These are phyloP conservation scores for Thalassophryne amazonica DNA, from an alignment of 2,797 vertebrate genomes.

Conservation along the genomic window DNA sequence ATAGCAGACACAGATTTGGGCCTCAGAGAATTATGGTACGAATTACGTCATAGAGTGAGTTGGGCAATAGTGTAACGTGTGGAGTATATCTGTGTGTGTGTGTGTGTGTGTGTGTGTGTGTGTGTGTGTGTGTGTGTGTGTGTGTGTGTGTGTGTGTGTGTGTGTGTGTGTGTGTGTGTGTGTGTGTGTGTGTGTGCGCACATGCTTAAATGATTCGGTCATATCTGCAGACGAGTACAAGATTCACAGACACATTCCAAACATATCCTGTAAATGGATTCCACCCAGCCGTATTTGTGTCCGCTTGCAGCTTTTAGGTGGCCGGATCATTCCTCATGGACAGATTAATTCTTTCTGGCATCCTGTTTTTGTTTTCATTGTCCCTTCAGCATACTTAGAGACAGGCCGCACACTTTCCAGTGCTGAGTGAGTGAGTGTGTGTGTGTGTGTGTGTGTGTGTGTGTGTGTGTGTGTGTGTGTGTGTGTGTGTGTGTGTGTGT, in stretches of 20 bases:
- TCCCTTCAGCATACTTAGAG: conserved; percentile 54
- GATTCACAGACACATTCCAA: conserved; percentile 23
- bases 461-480: neutral
- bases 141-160: too few species aligned
- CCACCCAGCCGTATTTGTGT: conserved; percentile 10
- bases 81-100: too few species aligned
- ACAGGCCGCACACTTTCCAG: conserved; percentile 30
- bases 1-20: too few species aligned
- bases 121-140: too few species aligned
- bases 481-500: neutral
- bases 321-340: conserved; percentile 58
- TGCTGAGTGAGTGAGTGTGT: conserved; percentile 2
- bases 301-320: conserved; percentile 22
- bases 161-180: too few species aligned
- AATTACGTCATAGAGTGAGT: too few species aligned
- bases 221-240: neutral
- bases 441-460: neutral
- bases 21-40: too few species aligned
- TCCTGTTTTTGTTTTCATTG: conserved; percentile 79
- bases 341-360: conserved; percentile 59
- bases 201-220: too few species aligned
- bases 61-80: too few species aligned
- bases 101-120: too few species aligned
- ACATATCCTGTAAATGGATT: conserved; percentile 12
- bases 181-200: too few species aligned